phyloP scores from a whole-genome alignment of 2,797 vertebrate genomes.

The Arctocebus calabarensis region DNA sequence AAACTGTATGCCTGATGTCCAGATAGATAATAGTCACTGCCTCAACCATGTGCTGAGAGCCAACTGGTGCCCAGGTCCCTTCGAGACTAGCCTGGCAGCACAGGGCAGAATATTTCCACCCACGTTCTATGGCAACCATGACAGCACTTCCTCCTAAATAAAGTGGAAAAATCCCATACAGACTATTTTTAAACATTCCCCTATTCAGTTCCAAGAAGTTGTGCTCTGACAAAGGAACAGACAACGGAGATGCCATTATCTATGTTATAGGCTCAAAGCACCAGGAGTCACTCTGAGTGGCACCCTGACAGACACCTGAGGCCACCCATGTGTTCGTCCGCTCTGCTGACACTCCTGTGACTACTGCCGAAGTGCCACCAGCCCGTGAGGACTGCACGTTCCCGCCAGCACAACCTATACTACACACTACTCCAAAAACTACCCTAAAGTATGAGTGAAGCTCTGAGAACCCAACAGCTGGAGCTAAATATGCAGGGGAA shows the following conservation, averaged over 20 bases:
- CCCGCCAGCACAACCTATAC: fast-evolving
- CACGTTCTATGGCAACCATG: neutral
- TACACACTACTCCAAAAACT: neutral
- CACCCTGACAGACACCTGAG: neutral
- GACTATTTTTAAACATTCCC: neutral
- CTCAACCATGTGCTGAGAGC: neutral
- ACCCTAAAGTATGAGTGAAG: neutral
- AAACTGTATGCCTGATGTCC: neutral
- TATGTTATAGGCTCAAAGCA: neutral
- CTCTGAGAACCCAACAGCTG: neutral
- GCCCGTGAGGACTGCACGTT: neutral
- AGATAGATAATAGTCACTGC: no score
- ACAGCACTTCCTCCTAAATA: constrained; percentile 21
- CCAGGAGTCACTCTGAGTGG: neutral
- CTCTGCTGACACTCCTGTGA: neutral
- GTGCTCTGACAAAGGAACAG: neutral
- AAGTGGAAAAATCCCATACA: neutral
- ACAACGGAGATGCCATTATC: neutral
- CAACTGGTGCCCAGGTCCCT: neutral
- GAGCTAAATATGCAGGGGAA: neutral
- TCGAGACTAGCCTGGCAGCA: neutral
- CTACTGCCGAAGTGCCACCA: neutral
- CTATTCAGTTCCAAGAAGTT: neutral
- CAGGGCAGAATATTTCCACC: neutral
- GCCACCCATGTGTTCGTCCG: fast-evolving